Evolutionary conservation across 53 echinoderm and acorn worm genomes (phyloP), one percentile per base, ranked within the genome.

Genomic region (Temnopleurus reevesii): DNA sequence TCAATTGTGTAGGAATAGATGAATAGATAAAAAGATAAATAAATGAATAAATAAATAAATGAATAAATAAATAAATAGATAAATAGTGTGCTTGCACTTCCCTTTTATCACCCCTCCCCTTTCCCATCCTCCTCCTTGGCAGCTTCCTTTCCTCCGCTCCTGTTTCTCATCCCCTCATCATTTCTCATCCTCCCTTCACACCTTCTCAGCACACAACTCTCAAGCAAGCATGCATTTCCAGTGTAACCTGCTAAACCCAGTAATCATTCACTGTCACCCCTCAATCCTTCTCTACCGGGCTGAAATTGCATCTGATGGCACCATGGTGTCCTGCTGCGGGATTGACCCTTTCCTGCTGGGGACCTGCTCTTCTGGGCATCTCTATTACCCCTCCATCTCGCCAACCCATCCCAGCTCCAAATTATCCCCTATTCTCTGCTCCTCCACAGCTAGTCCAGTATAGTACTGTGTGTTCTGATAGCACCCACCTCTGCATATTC

Each of bases 331-430:
- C 83, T 23, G 83, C 83, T 83, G 83, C 2, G 83, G 35, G n/a
- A 13, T 56, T 83, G 83, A 83, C 83, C 83, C 83, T 53, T 19
- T 21, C 83, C 8, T 34, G 83, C 83, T 83, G 83, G 55, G 83
- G 33, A 3, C 15, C 19, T 35, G 36, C 38, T 36, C 5, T 83
- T 38, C 41, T 21, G 8, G 6, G 46, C 79, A 27, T 15, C 49
- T 79, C 12, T 29, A 79, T 79, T 47, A 46, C 46, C 79, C 19
- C 49, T 8, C 71, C 41, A 41, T 71, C 71, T 71, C 41, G n/a
- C 41, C 41, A 71, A 33, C 36, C 36, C 34, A 33, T 34, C 63
- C 34, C 34, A 33, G 63, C 63, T n/a, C 71, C 41, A 71, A 66
- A 28, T 29, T 29, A 9, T 8, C 31, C 4, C 33, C 63, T 33